A percentile compares a stretch with the other conserved stretches of the same genome.
These are phyloP conservation scores for Oncorhynchus masou DNA, from an alignment of 2,113 vertebrate genomes.

Conservation along the genomic window DNA sequence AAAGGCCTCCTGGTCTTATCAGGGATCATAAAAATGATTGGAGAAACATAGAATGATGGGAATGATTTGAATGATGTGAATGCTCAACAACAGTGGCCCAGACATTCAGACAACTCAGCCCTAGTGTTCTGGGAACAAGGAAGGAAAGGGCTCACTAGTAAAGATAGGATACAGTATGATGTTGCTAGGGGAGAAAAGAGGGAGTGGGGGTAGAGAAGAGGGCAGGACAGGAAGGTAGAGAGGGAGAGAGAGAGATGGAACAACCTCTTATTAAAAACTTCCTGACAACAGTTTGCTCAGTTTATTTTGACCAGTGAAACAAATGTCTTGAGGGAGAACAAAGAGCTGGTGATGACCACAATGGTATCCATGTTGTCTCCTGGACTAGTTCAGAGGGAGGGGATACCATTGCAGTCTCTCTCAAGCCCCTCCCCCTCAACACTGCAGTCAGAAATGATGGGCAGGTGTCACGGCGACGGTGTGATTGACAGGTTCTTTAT, in stretches of 20 bases:
- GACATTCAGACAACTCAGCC: conserved; percentile 31
- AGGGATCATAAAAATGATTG: conserved; percentile 69
- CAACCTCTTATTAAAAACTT: no score
- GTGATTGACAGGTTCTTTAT: conserved; percentile 57
- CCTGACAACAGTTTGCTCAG: no score
- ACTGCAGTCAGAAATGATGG: conserved; percentile 44
- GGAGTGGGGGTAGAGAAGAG: no score
- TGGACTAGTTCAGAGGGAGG: no score
- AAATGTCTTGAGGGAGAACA: no score
- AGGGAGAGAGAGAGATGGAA: no score
- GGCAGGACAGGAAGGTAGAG: no score
- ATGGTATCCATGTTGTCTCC: no score
- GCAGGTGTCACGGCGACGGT: conserved; percentile 5
- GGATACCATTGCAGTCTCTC: no score
- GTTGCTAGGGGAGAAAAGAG: conserved; percentile 27
- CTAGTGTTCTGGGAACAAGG: conserved; percentile 67
- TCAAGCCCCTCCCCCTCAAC: conserved; percentile 35
- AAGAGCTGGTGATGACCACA: no score
- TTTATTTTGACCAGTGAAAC: no score
- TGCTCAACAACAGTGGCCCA: conserved; percentile 61
- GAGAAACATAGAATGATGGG: conserved; percentile 62
- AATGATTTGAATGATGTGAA: conserved; percentile 62
- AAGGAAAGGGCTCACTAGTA: background rate
- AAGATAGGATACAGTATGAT: conserved; percentile 24
- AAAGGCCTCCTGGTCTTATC: conserved; percentile 73